These are phyloP conservation scores for Lepidochitona cinerea DNA, from an alignment of 2,888 invertebrate genomes.

Conservation along the genomic window DNA sequence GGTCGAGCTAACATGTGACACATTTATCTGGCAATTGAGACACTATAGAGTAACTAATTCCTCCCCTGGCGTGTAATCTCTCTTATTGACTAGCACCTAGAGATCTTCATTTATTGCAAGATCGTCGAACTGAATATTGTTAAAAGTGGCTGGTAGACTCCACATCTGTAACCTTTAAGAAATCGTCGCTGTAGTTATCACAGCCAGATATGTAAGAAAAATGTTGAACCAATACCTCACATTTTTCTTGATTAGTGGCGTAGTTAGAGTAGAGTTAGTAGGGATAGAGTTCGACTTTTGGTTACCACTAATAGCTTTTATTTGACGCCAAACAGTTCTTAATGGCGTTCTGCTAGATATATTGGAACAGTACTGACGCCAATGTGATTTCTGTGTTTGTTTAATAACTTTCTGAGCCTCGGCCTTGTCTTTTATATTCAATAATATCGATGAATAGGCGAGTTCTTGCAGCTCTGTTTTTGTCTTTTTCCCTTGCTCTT, in stretches of 20 bases:
- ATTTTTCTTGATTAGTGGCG: background rate
- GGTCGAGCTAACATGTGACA: too few species aligned
- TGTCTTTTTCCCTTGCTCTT: background rate
- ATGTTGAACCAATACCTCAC: background rate
- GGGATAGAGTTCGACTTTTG: background rate
- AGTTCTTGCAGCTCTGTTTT: background rate
- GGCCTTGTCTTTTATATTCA: background rate
- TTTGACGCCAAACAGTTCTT: background rate
- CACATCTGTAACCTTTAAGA: background rate
- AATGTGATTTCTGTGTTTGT: background rate
- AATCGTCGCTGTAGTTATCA: background rate
- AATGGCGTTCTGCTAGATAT: background rate
- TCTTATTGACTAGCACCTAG: too few species aligned
- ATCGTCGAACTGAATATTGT: background rate
- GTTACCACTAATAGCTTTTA: background rate
- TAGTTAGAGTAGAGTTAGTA: background rate
- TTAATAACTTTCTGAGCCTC: background rate
- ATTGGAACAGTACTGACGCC: background rate
- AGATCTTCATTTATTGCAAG: background rate
- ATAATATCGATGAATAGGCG: background rate
- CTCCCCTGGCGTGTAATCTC: too few species aligned
- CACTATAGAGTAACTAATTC: too few species aligned
- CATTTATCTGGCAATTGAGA: too few species aligned
- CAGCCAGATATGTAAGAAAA: background rate
- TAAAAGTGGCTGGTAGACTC: background rate